Evolutionary conservation across 1,140 invertebrate genomes (phyloP).

Genomic region (Zaprionus africanus): DNA sequence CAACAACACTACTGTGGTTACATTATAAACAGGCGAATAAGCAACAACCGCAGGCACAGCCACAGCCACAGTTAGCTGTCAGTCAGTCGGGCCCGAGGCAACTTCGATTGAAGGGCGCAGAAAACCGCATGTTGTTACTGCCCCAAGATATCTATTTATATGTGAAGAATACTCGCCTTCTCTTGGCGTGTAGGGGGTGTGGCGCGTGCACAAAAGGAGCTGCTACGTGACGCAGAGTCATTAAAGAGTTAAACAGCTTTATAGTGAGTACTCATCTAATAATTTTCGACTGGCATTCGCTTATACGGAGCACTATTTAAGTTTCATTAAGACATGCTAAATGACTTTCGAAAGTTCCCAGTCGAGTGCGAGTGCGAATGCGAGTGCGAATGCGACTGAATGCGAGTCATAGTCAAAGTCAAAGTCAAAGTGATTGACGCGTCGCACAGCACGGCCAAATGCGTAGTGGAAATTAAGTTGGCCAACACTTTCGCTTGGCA

Average conservation of each 20-base stretch:
- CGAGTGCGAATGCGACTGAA: slow-evolving; percentile 2
- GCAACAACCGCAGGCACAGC: slow-evolving; percentile 45
- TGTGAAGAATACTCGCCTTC: neutral
- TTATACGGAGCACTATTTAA: slow-evolving; percentile 78
- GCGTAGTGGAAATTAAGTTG: slow-evolving; percentile 71
- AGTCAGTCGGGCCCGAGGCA: slow-evolving; percentile 33
- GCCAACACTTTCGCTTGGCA: slow-evolving; percentile 73
- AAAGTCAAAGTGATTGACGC: slow-evolving; percentile 66
- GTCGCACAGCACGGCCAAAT: slow-evolving; percentile 55
- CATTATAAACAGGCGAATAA: slow-evolving; percentile 76
- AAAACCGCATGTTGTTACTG: slow-evolving; percentile 5
- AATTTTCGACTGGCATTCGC: slow-evolving; percentile 74
- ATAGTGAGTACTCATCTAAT: slow-evolving; percentile 57
- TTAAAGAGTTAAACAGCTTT: slow-evolving; percentile 42
- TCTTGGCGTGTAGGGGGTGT: neutral
- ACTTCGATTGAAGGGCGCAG: slow-evolving; percentile 67
- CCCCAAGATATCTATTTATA: slow-evolving; percentile 13
- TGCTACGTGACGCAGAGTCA: slow-evolving; percentile 51
- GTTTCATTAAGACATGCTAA: slow-evolving; percentile 81
- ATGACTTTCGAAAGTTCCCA: slow-evolving; percentile 74
- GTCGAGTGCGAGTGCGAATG: slow-evolving; percentile 14
- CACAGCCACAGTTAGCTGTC: slow-evolving; percentile 37
- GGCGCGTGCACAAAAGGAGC: slow-evolving; percentile 23
- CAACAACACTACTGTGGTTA: slow-evolving; percentile 64
- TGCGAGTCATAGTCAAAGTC: slow-evolving; percentile 29